Evolutionary conservation across 2,797 vertebrate species (phyloP).

Genomic region (Zalophus californianus): DNA sequence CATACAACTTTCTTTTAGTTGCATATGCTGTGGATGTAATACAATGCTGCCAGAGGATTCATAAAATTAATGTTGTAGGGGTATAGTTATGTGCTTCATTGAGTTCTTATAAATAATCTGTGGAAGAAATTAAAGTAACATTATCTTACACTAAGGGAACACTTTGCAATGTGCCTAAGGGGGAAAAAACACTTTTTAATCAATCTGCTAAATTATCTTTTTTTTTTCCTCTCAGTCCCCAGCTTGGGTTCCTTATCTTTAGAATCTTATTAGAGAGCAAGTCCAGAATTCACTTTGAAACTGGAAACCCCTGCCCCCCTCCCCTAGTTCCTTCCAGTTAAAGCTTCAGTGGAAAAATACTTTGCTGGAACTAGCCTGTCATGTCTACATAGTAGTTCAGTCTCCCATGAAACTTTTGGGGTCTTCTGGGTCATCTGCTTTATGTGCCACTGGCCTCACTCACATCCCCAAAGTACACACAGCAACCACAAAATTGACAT

Average conservation of each 20-base stretch:
- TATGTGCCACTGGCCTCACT: not conserved
- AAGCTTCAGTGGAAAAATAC: not conserved
- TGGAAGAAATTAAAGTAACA: not conserved
- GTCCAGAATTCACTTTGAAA: not conserved
- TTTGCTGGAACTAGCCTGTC: not conserved
- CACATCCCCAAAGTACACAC: not conserved
- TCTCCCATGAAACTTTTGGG: not conserved
- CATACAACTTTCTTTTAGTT: not conserved
- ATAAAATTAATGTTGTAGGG: not conserved
- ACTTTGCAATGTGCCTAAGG: not conserved
- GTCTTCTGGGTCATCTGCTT: not conserved
- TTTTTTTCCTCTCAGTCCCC: not conserved
- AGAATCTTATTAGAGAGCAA: not conserved
- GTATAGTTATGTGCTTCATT: not conserved
- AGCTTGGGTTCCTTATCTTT: not conserved
- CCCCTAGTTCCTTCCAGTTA: not conserved
- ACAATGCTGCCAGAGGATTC: not conserved
- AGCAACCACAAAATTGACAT: not conserved
- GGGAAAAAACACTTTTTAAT: not conserved
- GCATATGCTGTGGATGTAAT: not conserved
- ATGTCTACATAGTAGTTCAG: not conserved
- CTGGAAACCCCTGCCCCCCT: fast-evolving
- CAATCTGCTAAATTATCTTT: not conserved
- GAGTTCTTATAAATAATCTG: not conserved
- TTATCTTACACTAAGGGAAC: not conserved